Percentiles rank a stretch among this genome's conserved stretches.
These are phyloP conservation scores for Toxonevra muliebris DNA, from an alignment of 2,888 invertebrate genomes.

Conservation along the genomic window DNA sequence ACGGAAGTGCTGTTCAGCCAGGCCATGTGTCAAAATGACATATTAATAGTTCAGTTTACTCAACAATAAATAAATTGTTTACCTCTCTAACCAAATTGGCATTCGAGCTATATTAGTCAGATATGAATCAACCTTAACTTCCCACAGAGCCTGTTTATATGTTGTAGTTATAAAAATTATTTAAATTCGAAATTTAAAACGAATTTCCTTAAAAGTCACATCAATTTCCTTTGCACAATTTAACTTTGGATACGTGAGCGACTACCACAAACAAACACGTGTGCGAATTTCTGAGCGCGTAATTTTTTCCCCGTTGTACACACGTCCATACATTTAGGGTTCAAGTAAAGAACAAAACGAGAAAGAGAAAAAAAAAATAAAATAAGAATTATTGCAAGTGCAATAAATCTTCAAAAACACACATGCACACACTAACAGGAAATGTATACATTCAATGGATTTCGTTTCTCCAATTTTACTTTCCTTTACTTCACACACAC, in stretches of 20 bases:
- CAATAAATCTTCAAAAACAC: constrained; percentile 52
- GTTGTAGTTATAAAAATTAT: too few relatives aligned
- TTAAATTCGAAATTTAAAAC: background rate
- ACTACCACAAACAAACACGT: too few relatives aligned
- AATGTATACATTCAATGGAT: too few relatives aligned
- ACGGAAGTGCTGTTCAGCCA: too few relatives aligned
- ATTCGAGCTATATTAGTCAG: too few relatives aligned
- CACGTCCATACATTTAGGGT: constrained; percentile 12
- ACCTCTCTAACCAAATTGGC: too few relatives aligned
- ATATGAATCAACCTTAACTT: too few relatives aligned
- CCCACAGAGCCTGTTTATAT: too few relatives aligned
- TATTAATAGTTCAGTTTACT: too few relatives aligned
- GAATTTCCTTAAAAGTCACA: constrained; percentile 42
- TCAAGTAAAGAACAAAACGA: background rate
- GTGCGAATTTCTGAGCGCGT: background rate
- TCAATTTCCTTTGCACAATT: constrained; percentile 52
- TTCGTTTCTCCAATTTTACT: background rate
- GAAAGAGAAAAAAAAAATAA: constrained; percentile 1
- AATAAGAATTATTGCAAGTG: constrained; percentile 58
- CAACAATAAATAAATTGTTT: too few relatives aligned
- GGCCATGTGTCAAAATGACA: too few relatives aligned
- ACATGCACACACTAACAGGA: too few relatives aligned
- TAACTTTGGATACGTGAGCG: constrained; percentile 37
- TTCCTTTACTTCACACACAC: constrained; percentile 17
- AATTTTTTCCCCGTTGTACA: background rate